phyloP scores from a whole-genome alignment of 2,113 vertebrate genomes.

The Poecilia latipinna region DNA sequence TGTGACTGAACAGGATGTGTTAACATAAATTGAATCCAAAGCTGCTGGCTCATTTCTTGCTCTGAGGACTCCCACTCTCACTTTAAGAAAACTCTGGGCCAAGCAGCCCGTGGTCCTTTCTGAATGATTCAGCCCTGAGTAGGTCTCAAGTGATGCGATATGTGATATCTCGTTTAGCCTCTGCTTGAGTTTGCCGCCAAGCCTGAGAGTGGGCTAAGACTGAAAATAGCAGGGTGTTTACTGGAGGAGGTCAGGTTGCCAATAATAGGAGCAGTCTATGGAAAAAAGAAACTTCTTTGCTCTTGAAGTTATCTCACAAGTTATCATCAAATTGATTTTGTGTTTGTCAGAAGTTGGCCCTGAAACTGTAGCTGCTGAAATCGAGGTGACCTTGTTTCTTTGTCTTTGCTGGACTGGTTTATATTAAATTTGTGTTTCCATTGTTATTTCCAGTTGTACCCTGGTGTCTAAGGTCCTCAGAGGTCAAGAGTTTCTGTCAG shows the following conservation, averaged over 20 bases:
- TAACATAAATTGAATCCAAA: constrained; percentile 46
- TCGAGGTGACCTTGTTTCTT: constrained; percentile 1
- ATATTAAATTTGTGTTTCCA: background rate
- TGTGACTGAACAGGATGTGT: constrained; percentile 36
- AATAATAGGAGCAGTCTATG: constrained; percentile 60
- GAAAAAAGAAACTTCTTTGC: constrained; percentile 35
- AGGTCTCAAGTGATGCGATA: constrained; percentile 55
- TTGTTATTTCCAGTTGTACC: background rate
- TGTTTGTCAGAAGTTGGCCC: constrained; percentile 1
- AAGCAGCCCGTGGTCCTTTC: constrained; percentile 23
- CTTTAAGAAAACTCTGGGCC: constrained; percentile 42
- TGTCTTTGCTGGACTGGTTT: background rate
- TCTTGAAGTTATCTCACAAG: constrained; percentile 11
- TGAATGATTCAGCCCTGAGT: constrained; percentile 64
- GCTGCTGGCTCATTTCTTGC: constrained; percentile 50
- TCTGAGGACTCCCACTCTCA: constrained; percentile 54
- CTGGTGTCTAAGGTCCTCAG: background rate
- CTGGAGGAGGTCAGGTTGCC: constrained; percentile 54
- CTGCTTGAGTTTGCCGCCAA: constrained; percentile 57
- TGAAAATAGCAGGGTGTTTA: constrained; percentile 62
- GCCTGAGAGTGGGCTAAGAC: constrained; percentile 61
- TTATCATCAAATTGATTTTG: constrained; percentile 2
- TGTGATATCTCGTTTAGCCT: constrained; percentile 57
- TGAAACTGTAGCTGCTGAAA: background rate
- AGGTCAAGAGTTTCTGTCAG: background rate